Evolutionary conservation across 1,140 invertebrate genomes (phyloP).

Genomic region (Acromyrmex charruanus): DNA sequence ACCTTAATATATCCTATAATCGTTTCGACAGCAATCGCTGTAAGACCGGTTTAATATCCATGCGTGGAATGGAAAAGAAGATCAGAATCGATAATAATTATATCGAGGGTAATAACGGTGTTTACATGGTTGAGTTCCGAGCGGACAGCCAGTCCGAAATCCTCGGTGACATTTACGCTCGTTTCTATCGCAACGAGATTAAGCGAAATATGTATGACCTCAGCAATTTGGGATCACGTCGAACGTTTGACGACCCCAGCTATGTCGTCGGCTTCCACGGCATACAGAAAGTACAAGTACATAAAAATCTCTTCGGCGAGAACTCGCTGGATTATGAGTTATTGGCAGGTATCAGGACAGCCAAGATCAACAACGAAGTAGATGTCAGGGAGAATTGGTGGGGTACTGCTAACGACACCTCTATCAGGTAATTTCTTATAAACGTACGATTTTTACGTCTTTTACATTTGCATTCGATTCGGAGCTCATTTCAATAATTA

Average conservation of each 20-base stretch:
- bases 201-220: constrained; percentile 88
- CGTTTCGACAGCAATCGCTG: constrained; percentile 95
- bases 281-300: constrained; percentile 96
- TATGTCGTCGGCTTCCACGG: constrained; percentile 97
- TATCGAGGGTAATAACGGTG: constrained; percentile 93
- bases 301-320: constrained; percentile 95
- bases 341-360: constrained; percentile 96
- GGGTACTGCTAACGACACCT: constrained; percentile 91
- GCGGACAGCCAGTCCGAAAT: constrained; percentile 98
- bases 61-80: constrained; percentile 99
- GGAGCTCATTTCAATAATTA: too few relatives aligned
- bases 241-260: constrained; percentile 88
- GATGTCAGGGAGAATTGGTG: constrained; percentile 98
- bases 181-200: constrained; percentile 93
- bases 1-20: constrained; percentile 94
- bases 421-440: constrained; percentile 87
- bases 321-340: constrained; percentile 97
- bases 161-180: constrained; percentile 92
- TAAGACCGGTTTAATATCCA: constrained; percentile 92
- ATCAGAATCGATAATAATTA: constrained; percentile 93
- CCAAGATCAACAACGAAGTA: constrained; percentile 94
- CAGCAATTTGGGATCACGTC: constrained; percentile 82
- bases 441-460: not conserved
- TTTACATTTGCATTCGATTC: not conserved
- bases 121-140: constrained; percentile 95